A percentile compares a stretch with the other conserved stretches of the same genome.
Evolutionary conservation across 2,888 invertebrate species (phyloP).

Genomic region (Cynaeus angustus): DNA sequence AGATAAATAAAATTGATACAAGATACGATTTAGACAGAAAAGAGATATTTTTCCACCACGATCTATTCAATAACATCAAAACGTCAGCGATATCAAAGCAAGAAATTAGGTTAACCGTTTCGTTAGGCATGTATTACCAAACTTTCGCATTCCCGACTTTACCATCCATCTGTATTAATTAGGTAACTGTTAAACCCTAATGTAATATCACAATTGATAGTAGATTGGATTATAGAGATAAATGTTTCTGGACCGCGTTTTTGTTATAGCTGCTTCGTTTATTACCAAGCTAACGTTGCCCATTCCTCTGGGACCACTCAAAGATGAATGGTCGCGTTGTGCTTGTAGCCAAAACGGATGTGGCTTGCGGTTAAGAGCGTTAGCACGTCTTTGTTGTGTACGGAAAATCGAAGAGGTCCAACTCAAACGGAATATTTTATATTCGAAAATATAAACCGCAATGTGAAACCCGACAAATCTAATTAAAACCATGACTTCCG

Average conservation of each 20-base stretch:
- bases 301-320: conserved; percentile 41
- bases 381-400: conserved; percentile 42
- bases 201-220: conserved; percentile 44
- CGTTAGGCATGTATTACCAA: neutral
- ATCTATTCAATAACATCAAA: neutral
- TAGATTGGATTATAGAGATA: conserved; percentile 47
- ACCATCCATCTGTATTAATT: conserved; percentile 45
- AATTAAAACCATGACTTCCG: neutral
- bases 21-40: too few species aligned
- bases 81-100: neutral
- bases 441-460: neutral
- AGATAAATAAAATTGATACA: too few species aligned
- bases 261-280: conserved; percentile 40
- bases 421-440: conserved; percentile 44
- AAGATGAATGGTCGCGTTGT: conserved; percentile 47
- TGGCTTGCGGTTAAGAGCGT: conserved; percentile 37
- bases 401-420: conserved; percentile 35
- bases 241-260: conserved; percentile 37
- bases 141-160: conserved; percentile 1
- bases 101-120: neutral
- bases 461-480: conserved; percentile 7
- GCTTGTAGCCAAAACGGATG: conserved; percentile 27
- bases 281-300: conserved; percentile 33
- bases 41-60: neutral
- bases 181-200: conserved; percentile 35